Conservation (phyloP, 2,113 vertebrate genomes). For the Mixornis gularis region DNA sequence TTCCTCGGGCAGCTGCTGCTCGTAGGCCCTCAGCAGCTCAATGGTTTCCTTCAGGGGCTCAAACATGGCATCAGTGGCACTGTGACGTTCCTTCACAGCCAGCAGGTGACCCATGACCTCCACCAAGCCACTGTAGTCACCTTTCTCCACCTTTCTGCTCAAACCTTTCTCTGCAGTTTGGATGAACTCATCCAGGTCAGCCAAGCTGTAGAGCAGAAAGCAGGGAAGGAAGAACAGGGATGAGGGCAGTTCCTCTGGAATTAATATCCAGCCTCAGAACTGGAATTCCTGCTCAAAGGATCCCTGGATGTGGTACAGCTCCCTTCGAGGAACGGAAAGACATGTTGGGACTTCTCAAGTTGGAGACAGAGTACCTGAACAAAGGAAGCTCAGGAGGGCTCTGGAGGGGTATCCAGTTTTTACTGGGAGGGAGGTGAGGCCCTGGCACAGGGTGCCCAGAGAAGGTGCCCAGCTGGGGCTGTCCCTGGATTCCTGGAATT, state of each 20-base stretch:
- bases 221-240: not conserved
- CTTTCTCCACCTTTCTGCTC: conserved; percentile 77
- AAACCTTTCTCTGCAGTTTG: conserved; percentile 69
- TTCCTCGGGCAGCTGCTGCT: conserved; percentile 83
- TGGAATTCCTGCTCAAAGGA: not conserved
- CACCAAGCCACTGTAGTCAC: conserved; percentile 80
- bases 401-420: not conserved
- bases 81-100: conserved; percentile 86
- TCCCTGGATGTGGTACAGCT: not conserved
- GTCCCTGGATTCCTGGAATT: not conserved
- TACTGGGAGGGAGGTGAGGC: fast-evolving
- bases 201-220: conserved; percentile 71
- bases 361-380: not conserved
- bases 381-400: not conserved
- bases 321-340: not conserved
- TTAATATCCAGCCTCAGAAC: not conserved
- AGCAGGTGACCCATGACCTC: conserved; percentile 86
- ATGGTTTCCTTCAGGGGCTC: conserved; percentile 89
- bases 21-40: conserved; percentile 83
- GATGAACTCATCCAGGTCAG: conserved; percentile 84
- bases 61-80: conserved; percentile 84
- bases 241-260: not conserved
- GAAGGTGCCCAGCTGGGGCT: not conserved
- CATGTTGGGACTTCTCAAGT: fast-evolving
- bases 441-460: not conserved